phyloP scores from a whole-genome alignment of 2,888 invertebrate genomes.

The Pseudococcus jackbeardsleyi region DNA sequence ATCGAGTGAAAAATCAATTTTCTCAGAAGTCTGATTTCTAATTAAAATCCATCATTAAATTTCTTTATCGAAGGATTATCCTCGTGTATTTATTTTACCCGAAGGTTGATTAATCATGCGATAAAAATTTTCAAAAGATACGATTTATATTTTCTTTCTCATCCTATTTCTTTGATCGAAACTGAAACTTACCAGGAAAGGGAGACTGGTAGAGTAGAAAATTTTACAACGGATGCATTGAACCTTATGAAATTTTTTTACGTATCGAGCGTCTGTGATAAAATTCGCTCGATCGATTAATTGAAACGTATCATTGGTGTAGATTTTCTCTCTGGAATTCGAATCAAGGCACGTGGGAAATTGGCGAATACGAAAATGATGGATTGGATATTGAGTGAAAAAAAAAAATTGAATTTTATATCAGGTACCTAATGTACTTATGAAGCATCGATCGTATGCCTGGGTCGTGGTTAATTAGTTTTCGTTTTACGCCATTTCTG shows the following conservation, averaged over 20 bases:
- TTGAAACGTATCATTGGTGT: too few species aligned
- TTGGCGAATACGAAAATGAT: too few species aligned
- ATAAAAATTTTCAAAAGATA: constrained; percentile 6
- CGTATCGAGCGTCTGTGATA: not conserved
- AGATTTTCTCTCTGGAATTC: too few species aligned
- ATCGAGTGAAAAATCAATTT: constrained; percentile 25
- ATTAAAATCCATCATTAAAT: constrained; percentile 12
- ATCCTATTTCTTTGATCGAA: not conserved
- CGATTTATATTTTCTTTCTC: not conserved
- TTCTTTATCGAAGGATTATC: not conserved
- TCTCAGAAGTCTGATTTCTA: not conserved
- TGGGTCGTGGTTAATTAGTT: not conserved
- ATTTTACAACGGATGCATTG: not conserved
- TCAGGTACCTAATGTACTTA: not conserved
- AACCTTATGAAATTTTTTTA: not conserved
- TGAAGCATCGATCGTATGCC: not conserved
- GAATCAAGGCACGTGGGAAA: too few species aligned
- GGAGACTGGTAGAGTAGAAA: not conserved
- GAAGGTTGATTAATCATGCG: not conserved
- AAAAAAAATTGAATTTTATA: too few species aligned
- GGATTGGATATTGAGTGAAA: too few species aligned
- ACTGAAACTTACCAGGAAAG: not conserved
- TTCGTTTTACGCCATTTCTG: constrained; percentile 12
- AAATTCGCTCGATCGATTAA: too few species aligned
- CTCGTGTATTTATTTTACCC: not conserved